Percentiles rank a stretch among this genome's conserved stretches.
Evolutionary conservation across 2,113 vertebrate species (phyloP).

Genomic region (Eulacestoma nigropectus): DNA sequence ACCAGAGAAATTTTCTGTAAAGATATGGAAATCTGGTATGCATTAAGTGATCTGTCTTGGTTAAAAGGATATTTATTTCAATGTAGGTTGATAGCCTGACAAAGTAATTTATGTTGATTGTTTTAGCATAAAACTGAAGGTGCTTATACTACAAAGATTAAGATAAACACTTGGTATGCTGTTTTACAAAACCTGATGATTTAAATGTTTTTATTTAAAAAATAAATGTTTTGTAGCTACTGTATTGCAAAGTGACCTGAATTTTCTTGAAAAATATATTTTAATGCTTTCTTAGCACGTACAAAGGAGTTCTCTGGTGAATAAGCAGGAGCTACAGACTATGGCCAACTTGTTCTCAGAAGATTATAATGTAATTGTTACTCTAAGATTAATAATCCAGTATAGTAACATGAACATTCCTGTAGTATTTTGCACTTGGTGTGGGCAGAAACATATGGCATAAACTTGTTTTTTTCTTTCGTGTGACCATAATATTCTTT

Average conservation of each 20-base stretch:
- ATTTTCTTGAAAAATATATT: constrained; percentile 10
- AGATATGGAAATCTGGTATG: background rate
- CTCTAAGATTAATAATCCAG: background rate
- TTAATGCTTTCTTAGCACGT: background rate
- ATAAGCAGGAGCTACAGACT: background rate
- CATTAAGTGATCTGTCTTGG: constrained; percentile 6
- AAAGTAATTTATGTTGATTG: constrained; percentile 52
- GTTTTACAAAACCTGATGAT: constrained; percentile 56
- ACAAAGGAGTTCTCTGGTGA: background rate
- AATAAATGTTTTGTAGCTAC: constrained; percentile 54
- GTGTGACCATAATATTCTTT: background rate
- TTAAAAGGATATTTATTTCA: constrained; percentile 63
- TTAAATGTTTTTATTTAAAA: constrained; percentile 66
- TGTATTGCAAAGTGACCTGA: background rate
- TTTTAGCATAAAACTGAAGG: constrained; percentile 42
- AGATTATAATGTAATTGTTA: background rate
- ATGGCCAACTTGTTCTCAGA: background rate
- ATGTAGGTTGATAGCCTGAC: background rate
- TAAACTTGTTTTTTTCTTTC: background rate
- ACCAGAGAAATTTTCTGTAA: background rate
- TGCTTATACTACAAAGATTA: constrained; percentile 45
- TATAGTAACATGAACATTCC: background rate
- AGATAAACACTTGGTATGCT: constrained; percentile 33
- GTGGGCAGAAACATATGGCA: background rate
- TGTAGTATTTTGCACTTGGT: background rate